These are phyloP conservation scores for Globodera rostochiensis DNA, from an alignment of 1,140 invertebrate species.

Conservation along the genomic window DNA sequence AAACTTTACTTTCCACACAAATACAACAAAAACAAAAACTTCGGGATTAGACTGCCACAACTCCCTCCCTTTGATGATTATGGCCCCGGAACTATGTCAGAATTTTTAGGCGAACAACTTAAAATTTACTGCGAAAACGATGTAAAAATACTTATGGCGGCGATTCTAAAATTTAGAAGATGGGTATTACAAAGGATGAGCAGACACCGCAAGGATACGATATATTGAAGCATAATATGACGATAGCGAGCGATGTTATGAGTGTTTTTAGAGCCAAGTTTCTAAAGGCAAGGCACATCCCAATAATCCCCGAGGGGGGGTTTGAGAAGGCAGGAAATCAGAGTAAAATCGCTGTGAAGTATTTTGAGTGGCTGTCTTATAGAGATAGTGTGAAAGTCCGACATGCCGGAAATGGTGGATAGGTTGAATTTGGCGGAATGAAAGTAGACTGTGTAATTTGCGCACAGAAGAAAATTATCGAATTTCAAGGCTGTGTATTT, in stretches of 20 bases:
- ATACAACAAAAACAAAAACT: not conserved
- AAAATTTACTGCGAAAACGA: too few species aligned
- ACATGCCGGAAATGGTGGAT: not conserved
- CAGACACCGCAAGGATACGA: not conserved
- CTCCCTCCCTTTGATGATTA: too few species aligned
- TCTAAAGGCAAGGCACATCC: not conserved
- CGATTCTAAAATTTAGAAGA: too few species aligned
- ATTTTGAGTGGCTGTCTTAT: not conserved
- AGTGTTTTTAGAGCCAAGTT: not conserved
- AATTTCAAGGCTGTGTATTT: conserved; percentile 2
- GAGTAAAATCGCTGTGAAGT: not conserved
- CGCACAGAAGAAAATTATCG: not conserved
- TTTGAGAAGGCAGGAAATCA: too few species aligned
- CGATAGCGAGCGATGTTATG: not conserved
- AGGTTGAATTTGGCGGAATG: not conserved
- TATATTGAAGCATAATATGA: not conserved
- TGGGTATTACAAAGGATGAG: too few species aligned
- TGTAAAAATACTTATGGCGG: too few species aligned
- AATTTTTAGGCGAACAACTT: not conserved
- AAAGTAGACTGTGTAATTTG: not conserved
- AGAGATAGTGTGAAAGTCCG: not conserved
- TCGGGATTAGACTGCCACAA: not conserved
- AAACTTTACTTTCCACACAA: not conserved
- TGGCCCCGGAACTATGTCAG: too few species aligned
- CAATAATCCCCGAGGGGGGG: too few species aligned